Percentiles rank a stretch among this genome's conserved stretches.
Conservation (phyloP, 2,797 vertebrate genomes). For the Gadopsis bispinosus region DNA sequence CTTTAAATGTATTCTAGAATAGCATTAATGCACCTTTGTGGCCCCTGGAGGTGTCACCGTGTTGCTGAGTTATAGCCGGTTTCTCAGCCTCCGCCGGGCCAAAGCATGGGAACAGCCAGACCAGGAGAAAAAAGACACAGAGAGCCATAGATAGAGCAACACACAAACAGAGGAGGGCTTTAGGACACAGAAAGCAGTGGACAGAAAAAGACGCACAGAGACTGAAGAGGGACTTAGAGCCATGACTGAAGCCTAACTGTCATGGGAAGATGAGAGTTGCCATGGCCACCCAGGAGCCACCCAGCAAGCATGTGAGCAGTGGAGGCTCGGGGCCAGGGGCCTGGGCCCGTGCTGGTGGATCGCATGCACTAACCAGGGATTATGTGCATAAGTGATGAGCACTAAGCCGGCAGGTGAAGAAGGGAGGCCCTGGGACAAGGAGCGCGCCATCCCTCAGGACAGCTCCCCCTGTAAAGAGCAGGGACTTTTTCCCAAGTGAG, state of each 20-base stretch:
- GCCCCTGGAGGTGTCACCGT: constrained; percentile 40
- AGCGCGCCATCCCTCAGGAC: constrained; percentile 73
- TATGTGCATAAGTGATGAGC: constrained; percentile 96
- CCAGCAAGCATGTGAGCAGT: constrained; percentile 77
- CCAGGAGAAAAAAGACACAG: constrained; percentile 62
- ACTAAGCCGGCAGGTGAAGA: constrained; percentile 91
- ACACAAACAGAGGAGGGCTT: constrained; percentile 74
- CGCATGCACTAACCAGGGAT: constrained; percentile 89
- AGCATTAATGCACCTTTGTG: constrained; percentile 40
- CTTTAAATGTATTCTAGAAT: constrained; percentile 54
- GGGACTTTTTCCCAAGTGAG: constrained; percentile 80
- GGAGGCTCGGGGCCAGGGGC: constrained; percentile 70
- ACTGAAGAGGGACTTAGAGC: constrained; percentile 77
- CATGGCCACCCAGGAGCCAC: constrained; percentile 81
- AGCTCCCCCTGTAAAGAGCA: constrained; percentile 69
- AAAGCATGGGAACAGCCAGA: constrained; percentile 66
- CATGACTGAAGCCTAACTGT: constrained; percentile 82
- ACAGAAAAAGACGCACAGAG: constrained; percentile 75
- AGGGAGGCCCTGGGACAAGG: constrained; percentile 82
- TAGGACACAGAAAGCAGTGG: constrained; percentile 69
- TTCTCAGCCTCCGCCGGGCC: constrained; percentile 53
- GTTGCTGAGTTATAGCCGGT: constrained; percentile 42
- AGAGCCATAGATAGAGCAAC: constrained; percentile 62
- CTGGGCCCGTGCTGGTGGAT: constrained; percentile 82
- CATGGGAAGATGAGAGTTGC: constrained; percentile 84